Evolutionary conservation across 92 coral and sea anemone genomes (phyloP).

Genomic region (Virgularia gustaviana): DNA sequence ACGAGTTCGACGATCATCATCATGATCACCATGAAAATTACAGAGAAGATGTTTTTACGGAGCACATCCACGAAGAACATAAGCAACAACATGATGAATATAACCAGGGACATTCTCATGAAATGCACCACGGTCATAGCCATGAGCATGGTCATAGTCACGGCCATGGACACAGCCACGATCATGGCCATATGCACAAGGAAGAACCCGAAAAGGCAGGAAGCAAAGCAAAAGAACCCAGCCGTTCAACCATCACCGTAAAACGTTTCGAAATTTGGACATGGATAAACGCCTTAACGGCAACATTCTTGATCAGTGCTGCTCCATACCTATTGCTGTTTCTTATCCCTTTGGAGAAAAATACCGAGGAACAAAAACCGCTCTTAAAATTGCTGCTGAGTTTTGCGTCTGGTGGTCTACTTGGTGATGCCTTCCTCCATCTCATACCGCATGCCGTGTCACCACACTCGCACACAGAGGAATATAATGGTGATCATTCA

Average conservation of each 20-base stretch:
- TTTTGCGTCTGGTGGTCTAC: constrained; percentile 92
- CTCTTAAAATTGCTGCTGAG: constrained; percentile 78
- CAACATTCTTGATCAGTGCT: constrained; percentile 93
- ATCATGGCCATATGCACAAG: constrained; percentile 32
- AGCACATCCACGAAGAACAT: constrained; percentile 47
- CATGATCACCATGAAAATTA: too few relatives aligned
- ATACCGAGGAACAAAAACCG: constrained; percentile 87
- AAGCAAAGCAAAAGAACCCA: constrained; percentile 17
- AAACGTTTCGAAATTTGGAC: constrained; percentile 56
- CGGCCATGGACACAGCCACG: constrained; percentile 29
- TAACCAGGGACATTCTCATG: neutral
- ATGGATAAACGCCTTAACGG: constrained; percentile 86
- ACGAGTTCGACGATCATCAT: too few relatives aligned
- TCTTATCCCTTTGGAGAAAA: constrained; percentile 85
- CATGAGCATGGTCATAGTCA: constrained; percentile 47
- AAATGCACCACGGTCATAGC: constrained; percentile 41
- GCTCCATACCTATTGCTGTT: constrained; percentile 93
- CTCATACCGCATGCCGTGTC: constrained; percentile 96
- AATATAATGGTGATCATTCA: constrained; percentile 29
- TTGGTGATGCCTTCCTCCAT: constrained; percentile 98
- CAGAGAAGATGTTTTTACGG: too few relatives aligned
- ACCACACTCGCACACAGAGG: constrained; percentile 84
- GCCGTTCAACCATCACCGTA: too few relatives aligned
- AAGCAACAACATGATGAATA: constrained; percentile 27
- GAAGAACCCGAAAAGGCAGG: constrained; percentile 9